phyloP scores from a whole-genome alignment of 2,797 vertebrate species.

The Anguilla obscura region DNA sequence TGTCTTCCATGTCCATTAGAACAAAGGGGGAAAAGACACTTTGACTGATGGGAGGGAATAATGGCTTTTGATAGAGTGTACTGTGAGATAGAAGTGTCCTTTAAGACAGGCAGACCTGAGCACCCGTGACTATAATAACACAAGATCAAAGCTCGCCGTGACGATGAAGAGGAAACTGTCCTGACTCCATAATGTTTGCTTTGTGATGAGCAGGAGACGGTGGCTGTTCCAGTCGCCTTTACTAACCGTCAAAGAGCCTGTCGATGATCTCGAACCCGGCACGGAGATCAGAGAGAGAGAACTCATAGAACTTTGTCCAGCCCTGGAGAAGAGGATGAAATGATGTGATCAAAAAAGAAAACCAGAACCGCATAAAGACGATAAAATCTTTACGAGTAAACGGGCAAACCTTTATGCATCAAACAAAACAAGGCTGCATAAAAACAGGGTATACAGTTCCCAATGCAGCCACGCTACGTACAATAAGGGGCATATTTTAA shows the following conservation, averaged over 20 bases:
- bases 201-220: neutral
- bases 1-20: constrained; percentile 3
- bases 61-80: neutral
- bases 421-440: neutral
- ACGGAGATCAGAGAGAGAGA: constrained; percentile 92
- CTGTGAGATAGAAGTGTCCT: constrained; percentile 10
- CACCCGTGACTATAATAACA: neutral
- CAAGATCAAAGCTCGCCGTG: neutral
- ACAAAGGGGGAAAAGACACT: neutral
- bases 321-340: constrained; percentile 70
- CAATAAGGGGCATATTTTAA: neutral
- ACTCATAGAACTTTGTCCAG: constrained; percentile 98
- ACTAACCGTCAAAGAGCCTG: constrained; percentile 88
- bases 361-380: neutral
- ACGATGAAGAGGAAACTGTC: neutral
- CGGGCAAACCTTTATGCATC: neutral
- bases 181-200: constrained; percentile 3
- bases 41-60: neutral
- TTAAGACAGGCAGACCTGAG: neutral
- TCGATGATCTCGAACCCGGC: constrained; percentile 93
- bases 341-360: constrained; percentile 15
- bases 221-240: neutral
- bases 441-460: neutral
- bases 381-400: neutral
- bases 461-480: neutral